These are phyloP conservation scores for Campopleginae sp. DNA, from an alignment of 2,888 invertebrate genomes.

Conservation along the genomic window DNA sequence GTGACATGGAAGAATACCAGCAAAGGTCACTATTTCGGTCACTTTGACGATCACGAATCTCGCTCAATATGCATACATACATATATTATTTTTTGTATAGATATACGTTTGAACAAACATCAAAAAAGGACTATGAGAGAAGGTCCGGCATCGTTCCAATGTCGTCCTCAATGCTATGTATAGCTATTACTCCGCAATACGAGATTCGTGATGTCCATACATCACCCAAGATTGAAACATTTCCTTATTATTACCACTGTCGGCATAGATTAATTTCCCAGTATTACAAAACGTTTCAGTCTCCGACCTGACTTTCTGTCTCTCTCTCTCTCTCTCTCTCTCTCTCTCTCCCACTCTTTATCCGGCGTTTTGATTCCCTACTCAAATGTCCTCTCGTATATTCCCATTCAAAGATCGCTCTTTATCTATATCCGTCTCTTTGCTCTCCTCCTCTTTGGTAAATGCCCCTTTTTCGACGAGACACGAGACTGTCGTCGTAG, in stretches of 20 bases:
- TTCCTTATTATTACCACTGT: constrained; percentile 84
- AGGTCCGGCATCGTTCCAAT: constrained; percentile 37
- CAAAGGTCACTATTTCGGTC: constrained; percentile 8
- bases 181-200: constrained; percentile 40
- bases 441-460: constrained; percentile 35
- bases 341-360: constrained; percentile 1
- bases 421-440: constrained; percentile 46
- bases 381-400: constrained; percentile 65
- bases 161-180: constrained; percentile 23
- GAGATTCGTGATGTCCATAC: constrained; percentile 76
- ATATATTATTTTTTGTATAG: constrained; percentile 7
- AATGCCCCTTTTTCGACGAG: constrained; percentile 70
- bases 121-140: constrained; percentile 33
- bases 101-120: constrained; percentile 10
- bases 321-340: background rate
- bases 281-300: constrained; percentile 76
- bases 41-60: constrained; percentile 41
- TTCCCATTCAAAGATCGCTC: constrained; percentile 65
- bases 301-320: constrained; percentile 2
- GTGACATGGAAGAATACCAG: constrained; percentile 44
- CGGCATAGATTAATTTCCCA: constrained; percentile 83
- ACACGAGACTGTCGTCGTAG: constrained; percentile 66
- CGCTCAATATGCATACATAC: constrained; percentile 14
- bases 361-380: constrained; percentile 30
- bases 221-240: constrained; percentile 83